Percentiles rank a stretch among this genome's conserved stretches.
phyloP scores from a whole-genome alignment of 2,113 vertebrate genomes.

The Corythoichthys haematopterus region DNA sequence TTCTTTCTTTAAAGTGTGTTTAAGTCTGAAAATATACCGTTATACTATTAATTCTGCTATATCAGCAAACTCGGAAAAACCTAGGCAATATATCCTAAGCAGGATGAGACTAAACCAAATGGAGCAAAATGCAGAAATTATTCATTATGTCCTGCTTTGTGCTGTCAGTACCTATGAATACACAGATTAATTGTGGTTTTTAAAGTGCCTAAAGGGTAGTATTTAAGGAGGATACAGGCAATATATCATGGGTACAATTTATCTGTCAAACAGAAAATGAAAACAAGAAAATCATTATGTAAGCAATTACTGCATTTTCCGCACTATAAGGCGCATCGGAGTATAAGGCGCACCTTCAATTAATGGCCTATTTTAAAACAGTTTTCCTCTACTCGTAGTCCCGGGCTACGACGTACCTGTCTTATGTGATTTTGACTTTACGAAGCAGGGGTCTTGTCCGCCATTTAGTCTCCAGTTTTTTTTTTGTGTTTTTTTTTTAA shows the following conservation, averaged over 20 bases:
- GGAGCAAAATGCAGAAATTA: background rate
- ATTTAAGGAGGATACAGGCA: background rate
- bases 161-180: background rate
- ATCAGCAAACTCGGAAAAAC: background rate
- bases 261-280: background rate
- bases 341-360: no score
- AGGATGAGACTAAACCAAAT: background rate
- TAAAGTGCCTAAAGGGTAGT: background rate
- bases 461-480: no score
- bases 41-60: background rate
- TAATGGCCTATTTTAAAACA: no score
- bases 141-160: background rate
- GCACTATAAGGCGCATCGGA: no score
- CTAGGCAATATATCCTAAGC: background rate
- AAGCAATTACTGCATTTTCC: background rate
- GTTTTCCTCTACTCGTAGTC: no score
- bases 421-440: no score
- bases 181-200: background rate
- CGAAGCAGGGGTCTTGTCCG: no score
- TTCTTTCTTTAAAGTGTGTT: background rate
- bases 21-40: background rate
- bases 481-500: no score
- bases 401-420: no score
- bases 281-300: background rate
- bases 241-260: background rate